Conservation (phyloP, 2,113 vertebrate genomes). For the Thunnus thynnus region DNA sequence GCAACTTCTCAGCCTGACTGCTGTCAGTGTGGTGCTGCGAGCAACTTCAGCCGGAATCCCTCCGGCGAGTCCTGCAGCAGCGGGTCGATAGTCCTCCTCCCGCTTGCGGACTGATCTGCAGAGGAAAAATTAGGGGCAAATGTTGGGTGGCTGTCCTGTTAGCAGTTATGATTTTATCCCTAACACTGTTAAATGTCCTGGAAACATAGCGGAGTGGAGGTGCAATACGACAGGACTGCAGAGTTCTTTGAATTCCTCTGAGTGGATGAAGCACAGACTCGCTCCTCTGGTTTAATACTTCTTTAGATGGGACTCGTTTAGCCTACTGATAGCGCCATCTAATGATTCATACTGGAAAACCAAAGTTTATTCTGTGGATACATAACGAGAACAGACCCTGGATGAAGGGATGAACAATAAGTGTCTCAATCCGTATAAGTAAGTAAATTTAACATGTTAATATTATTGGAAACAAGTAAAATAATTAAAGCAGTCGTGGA, state of each 20-base stretch:
- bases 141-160: background rate
- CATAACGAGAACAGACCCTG: background rate
- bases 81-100: background rate
- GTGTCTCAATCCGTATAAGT: background rate
- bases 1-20: constrained; percentile 54
- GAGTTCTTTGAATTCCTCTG: constrained; percentile 33
- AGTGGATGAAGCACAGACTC: constrained; percentile 34
- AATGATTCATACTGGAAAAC: constrained; percentile 7
- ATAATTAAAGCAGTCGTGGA: no score
- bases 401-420: background rate
- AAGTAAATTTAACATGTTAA: background rate
- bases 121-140: background rate
- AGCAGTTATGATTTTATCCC: background rate
- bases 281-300: background rate
- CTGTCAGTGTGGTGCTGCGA: background rate
- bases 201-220: background rate
- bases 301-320: constrained; percentile 19
- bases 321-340: constrained; percentile 74
- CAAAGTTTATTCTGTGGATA: background rate
- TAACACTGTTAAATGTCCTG: background rate
- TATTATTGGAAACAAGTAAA: background rate
- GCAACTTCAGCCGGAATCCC: constrained; percentile 50
- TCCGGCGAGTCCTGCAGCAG: constrained; percentile 30
- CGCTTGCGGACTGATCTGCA: background rate
- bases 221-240: constrained; percentile 15